Evolutionary conservation across 2,797 vertebrate species (phyloP).

Genomic region (Danio aesculapii): DNA sequence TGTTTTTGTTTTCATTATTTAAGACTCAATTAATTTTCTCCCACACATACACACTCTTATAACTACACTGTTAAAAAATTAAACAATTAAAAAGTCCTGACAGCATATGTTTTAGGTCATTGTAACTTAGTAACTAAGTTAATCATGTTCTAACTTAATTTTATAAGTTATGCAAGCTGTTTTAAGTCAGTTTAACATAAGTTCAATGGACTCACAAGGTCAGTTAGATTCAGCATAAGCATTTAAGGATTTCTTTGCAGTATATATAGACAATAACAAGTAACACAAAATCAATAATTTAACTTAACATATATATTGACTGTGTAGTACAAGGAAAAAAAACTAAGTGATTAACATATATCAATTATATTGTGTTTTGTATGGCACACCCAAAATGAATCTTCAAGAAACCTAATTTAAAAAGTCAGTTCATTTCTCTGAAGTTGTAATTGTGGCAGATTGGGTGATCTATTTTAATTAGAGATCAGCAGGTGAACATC

Average conservation of each 20-base stretch:
- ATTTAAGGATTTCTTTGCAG: no score
- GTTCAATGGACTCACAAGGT: no score
- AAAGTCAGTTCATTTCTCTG: not conserved
- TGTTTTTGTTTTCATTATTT: slow-evolving; percentile 2
- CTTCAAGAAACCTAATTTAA: not conserved
- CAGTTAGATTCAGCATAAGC: no score
- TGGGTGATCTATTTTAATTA: not conserved
- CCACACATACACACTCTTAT: not conserved
- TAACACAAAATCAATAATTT: not conserved
- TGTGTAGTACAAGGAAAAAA: not conserved
- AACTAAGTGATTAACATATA: no score
- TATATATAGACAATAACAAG: not conserved
- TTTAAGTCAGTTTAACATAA: no score
- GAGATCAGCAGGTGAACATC: not conserved
- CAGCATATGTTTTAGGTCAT: no score
- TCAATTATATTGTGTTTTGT: not conserved
- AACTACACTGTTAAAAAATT: not conserved
- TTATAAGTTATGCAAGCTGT: no score
- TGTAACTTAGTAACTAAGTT: no score
- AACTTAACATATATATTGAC: not conserved
- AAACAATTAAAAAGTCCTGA: no score
- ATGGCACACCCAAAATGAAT: not conserved
- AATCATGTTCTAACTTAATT: no score
- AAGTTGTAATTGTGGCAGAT: not conserved
- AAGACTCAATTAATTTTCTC: not conserved